phyloP scores from a whole-genome alignment of 2,888 invertebrate species.

The Charanyca ferruginea region DNA sequence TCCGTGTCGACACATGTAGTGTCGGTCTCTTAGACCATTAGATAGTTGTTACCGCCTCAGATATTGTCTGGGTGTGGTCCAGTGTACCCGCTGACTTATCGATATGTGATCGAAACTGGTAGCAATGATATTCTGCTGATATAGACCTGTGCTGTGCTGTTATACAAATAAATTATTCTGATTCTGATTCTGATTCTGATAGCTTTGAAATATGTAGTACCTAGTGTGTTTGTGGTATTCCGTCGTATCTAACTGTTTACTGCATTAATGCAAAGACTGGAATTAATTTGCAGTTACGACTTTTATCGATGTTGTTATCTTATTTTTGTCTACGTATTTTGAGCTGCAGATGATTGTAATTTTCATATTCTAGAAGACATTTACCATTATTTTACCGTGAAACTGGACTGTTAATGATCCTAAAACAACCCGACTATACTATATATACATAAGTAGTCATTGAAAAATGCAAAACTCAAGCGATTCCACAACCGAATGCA shows the following conservation, averaged over 20 bases:
- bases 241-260: background rate
- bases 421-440: too few relatives aligned
- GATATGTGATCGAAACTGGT: constrained; percentile 47
- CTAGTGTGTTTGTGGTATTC: constrained; percentile 17
- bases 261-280: background rate
- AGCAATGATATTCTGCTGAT: constrained; percentile 35
- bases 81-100: constrained; percentile 40
- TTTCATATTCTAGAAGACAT: too few relatives aligned
- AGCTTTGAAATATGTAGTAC: constrained; percentile 6
- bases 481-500: constrained; percentile 3
- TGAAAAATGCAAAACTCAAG: background rate
- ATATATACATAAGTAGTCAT: background rate
- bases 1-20: constrained; percentile 59
- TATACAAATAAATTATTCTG: too few relatives aligned
- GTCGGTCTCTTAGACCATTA: constrained; percentile 43
- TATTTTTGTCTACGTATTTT: background rate
- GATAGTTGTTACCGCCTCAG: constrained; percentile 44
- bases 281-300: background rate
- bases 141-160: too few relatives aligned
- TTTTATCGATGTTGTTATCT: background rate
- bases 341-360: background rate
- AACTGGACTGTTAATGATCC: too few relatives aligned
- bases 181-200: too few relatives aligned
- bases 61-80: constrained; percentile 64
- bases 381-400: too few relatives aligned